Evolutionary conservation across 2,797 vertebrate species (phyloP), one percentile per base, ranked within the genome.

Genomic region (Myiothlypis chrysogaster): DNA sequence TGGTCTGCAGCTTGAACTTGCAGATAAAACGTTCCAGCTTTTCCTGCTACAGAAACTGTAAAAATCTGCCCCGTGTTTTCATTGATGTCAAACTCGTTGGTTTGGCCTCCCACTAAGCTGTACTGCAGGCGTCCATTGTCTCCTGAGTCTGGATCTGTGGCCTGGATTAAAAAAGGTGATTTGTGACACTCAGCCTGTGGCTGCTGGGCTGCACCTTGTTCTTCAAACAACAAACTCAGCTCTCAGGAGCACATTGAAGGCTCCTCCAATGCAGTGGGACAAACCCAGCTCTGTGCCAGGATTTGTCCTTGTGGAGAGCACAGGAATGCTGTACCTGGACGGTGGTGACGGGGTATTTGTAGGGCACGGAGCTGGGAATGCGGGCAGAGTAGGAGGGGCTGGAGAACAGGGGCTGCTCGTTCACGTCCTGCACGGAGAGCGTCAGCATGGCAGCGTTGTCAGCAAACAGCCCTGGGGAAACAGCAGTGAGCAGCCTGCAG

Each of bases 61-160:
- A 96, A 98, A 66, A 99, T 88, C 95, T 97, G 94, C 56, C 98
- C 98, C 1, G 98, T 97, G 11, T 94, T 94, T 60, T 94, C 66
- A 9, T 98, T 55, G 30, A 98, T 97, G 35, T 96, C 97, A 10
- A 98, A 98, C 27, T 95, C 65, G 0, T 90, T 61, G 5, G 16
- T 91, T 10, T 82, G n/a, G 14, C 22, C 32, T 19, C 83, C 53
- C 41, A 77, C 37, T n/a, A 98, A 65, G 46, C 97, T 97, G 97
- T 98, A 99, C 63, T 52, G 53, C 91, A 99, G 95, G 56, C 17
- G 47, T 41, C 93, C 96, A 1, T 83, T 96, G 5, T 97, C 97
- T 30, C 96, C 96, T 1, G 95, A 82, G 46, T 98, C 98, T 12
- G 97, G 98, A 90, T 98, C 98, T 56, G 72, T 96, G 12, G 98